These are phyloP conservation scores for Lynx canadensis DNA, from an alignment of 2,113 vertebrate species.

Conservation along the genomic window DNA sequence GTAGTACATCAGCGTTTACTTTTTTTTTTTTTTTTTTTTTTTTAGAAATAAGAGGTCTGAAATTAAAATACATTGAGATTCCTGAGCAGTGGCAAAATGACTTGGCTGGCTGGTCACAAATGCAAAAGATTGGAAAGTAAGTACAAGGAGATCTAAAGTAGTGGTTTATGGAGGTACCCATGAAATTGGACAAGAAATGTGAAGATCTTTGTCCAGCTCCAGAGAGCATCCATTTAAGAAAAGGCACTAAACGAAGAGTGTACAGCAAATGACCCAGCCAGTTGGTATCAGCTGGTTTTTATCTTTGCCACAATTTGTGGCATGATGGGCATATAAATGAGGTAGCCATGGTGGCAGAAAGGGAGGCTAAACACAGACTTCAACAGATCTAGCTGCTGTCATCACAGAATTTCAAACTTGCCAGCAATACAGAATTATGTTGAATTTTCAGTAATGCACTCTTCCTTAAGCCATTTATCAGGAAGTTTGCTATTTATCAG, in stretches of 20 bases:
- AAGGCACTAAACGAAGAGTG: neutral
- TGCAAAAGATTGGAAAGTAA: neutral
- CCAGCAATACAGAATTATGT: neutral
- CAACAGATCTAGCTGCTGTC: neutral
- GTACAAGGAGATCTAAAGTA: neutral
- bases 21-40: neutral
- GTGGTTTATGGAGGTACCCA: neutral
- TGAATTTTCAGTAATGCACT: neutral
- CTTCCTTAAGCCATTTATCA: neutral
- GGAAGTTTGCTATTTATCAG: neutral
- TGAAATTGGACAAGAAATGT: neutral
- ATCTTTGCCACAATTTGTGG: neutral
- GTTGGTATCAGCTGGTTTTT: neutral
- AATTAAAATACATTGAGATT: neutral
- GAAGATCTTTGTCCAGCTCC: neutral
- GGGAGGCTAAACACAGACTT: neutral
- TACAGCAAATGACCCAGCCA: neutral
- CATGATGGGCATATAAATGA: neutral
- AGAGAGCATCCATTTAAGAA: neutral
- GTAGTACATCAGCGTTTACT: neutral
- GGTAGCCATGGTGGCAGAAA: neutral
- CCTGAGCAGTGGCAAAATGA: neutral
- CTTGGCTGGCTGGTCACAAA: neutral
- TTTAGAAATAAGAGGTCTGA: neutral
- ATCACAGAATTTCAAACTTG: neutral